Evolutionary conservation across 2,113 vertebrate species (phyloP).

Genomic region (Etheostoma spectabile): DNA sequence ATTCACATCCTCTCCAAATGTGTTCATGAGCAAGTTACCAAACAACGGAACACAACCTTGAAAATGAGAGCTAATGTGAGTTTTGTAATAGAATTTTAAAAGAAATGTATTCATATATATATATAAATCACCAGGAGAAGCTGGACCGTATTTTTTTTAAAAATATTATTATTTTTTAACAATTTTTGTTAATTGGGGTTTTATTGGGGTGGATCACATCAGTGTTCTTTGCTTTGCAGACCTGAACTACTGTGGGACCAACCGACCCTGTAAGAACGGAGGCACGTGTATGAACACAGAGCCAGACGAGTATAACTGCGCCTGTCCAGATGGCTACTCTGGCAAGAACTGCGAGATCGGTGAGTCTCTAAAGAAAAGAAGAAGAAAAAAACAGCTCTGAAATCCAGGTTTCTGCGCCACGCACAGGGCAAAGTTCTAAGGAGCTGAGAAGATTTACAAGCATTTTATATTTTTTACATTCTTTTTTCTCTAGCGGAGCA

Average conservation of each 20-base stretch:
- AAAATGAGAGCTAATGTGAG: no score
- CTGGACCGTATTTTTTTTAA: no score
- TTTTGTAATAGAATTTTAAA: no score
- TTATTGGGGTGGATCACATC: neutral
- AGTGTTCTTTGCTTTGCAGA: slow-evolving; percentile 78
- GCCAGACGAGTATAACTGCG: slow-evolving; percentile 92
- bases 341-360: slow-evolving; percentile 96
- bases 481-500: slow-evolving; percentile 84
- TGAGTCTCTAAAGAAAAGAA: slow-evolving; percentile 59
- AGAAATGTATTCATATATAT: no score
- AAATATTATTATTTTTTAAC: no score
- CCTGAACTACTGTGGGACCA: slow-evolving; percentile 96
- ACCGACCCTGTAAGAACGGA: slow-evolving; percentile 92
- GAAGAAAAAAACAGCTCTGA: rapidly evolving
- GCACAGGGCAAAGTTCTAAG: no score
- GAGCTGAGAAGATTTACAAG: neutral
- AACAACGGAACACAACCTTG: no score
- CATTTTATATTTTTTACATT: no score
- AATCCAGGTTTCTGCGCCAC: neutral
- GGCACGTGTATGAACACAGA: slow-evolving; percentile 95
- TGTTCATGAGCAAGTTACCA: no score
- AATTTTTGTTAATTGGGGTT: no score
- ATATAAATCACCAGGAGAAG: no score
- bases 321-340: slow-evolving; percentile 92
- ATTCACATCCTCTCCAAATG: no score